Percentiles rank a stretch among this genome's conserved stretches.
These are phyloP conservation scores for Chauna torquata DNA, from an alignment of 2,113 vertebrate species.

Conservation along the genomic window DNA sequence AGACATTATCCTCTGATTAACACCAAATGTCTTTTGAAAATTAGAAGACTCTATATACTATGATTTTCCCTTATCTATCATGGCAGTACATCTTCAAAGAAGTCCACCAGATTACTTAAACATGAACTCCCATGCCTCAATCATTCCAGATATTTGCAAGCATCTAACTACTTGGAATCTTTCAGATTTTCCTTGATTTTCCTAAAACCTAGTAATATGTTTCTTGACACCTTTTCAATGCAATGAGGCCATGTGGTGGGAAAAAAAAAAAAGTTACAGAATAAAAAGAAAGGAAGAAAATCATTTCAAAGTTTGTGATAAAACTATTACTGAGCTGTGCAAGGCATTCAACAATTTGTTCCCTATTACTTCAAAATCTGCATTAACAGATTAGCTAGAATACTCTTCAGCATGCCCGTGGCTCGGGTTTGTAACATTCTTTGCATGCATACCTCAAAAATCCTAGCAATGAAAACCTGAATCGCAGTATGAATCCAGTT, in stretches of 20 bases:
- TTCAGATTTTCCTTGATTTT: background rate
- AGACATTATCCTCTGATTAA: conserved; percentile 15
- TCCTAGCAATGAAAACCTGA: background rate
- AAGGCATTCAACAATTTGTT: background rate
- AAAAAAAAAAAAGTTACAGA: background rate
- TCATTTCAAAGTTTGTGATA: background rate
- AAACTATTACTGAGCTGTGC: background rate
- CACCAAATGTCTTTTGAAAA: background rate
- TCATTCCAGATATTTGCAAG: background rate
- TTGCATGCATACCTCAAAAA: background rate
- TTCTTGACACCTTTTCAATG: background rate
- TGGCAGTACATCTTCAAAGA: conserved; percentile 9
- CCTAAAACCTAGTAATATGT: background rate
- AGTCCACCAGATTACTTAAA: background rate
- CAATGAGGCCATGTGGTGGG: background rate
- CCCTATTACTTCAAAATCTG: background rate
- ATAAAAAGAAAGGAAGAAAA: background rate
- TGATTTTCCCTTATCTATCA: conserved; percentile 32
- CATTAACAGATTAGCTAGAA: background rate
- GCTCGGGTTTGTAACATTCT: background rate
- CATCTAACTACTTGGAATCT: background rate
- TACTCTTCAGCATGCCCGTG: background rate
- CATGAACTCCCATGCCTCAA: background rate
- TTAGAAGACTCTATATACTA: background rate
- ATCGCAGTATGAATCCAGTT: background rate